Conservation (phyloP, 2,888 invertebrate species). For the Aspidapion aeneum region DNA sequence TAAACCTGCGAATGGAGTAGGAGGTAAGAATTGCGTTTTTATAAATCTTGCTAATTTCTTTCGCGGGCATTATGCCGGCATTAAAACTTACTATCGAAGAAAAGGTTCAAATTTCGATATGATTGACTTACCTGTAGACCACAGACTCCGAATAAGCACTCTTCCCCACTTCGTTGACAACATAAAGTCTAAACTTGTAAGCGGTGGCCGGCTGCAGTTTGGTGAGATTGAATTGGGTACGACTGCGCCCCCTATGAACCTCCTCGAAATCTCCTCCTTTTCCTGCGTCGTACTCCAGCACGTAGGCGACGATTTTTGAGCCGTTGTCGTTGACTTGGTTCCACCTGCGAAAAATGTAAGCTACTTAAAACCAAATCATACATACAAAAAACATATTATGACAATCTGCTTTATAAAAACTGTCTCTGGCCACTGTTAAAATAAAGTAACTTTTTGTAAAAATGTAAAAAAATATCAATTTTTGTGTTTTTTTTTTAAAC, state of each 20-base stretch:
- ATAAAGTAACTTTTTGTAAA: not conserved
- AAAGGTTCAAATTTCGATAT: too few species aligned
- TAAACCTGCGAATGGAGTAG: too few species aligned
- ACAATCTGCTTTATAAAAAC: too few species aligned
- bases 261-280: constrained; percentile 67
- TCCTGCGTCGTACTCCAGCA: constrained; percentile 75
- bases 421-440: too few species aligned
- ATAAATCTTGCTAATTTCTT: too few species aligned
- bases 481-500: too few species aligned
- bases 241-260: constrained; percentile 67
- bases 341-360: constrained; percentile 22
- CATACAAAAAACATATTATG: too few species aligned
- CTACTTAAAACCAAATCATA: too few species aligned
- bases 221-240: constrained; percentile 66
- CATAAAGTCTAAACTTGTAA: constrained; percentile 80
- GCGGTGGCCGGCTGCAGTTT: constrained; percentile 75
- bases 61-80: too few species aligned
- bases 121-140: constrained; percentile 34
- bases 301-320: constrained; percentile 69
- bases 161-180: constrained; percentile 76
- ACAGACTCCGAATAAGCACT: constrained; percentile 68
- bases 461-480: not conserved
- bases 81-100: not conserved
- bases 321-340: constrained; percentile 69
- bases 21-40: too few species aligned